A percentile compares a stretch with the other conserved stretches of the same genome.
Evolutionary conservation across 2,797 vertebrate genomes (phyloP).

Genomic region (Threskiornis aethiopicus): DNA sequence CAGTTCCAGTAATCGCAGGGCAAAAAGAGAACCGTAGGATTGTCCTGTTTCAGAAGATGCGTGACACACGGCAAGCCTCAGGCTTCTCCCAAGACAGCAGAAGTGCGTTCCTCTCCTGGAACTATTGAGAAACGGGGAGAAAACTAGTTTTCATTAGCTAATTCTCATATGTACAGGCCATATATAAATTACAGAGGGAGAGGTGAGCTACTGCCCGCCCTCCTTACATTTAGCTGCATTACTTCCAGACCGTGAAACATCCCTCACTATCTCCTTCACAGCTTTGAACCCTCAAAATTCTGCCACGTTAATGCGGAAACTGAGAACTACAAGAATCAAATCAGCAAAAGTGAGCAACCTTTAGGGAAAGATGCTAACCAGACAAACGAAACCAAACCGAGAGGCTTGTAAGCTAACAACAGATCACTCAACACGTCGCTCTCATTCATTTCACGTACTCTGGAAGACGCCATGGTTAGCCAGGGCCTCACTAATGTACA

Average conservation of each 20-base stretch:
- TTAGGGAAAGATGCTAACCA: background rate
- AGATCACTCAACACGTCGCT: background rate
- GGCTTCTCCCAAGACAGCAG: background rate
- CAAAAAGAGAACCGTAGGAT: background rate
- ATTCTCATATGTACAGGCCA: background rate
- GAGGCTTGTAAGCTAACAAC: background rate
- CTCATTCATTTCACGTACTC: background rate
- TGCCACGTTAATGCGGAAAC: background rate
- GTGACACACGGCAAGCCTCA: background rate
- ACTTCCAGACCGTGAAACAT: background rate
- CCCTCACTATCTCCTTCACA: background rate
- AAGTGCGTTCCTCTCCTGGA: background rate
- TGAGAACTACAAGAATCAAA: background rate
- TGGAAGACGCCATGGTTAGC: background rate
- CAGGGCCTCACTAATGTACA: background rate
- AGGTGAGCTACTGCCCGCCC: background rate
- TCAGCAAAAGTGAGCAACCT: background rate
- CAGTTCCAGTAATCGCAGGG: background rate
- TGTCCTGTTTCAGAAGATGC: background rate
- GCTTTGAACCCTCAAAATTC: background rate
- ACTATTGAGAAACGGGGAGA: background rate
- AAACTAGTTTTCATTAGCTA: background rate
- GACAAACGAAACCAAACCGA: background rate
- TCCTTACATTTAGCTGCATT: background rate
- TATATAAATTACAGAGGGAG: background rate